Conservation (phyloP, 2,113 vertebrate species). For the Psilopogon haemacephalus region DNA sequence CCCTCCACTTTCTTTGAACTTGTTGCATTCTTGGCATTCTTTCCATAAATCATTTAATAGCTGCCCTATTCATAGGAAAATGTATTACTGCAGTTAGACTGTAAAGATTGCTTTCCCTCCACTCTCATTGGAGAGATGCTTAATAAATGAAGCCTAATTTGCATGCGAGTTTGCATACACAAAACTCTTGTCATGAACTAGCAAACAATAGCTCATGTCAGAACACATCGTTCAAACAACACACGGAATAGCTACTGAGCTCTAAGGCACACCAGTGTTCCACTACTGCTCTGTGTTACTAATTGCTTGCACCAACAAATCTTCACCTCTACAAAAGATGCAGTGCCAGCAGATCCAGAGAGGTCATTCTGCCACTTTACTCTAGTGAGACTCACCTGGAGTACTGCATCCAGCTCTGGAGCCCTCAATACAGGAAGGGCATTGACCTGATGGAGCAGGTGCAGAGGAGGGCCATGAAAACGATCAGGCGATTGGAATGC, state of each 20-base stretch:
- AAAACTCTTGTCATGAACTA: slow-evolving; percentile 24
- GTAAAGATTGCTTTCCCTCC: background rate
- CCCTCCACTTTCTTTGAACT: background rate
- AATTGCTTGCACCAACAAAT: background rate
- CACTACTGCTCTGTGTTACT: background rate
- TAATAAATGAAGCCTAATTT: slow-evolving; percentile 50
- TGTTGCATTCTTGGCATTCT: slow-evolving; percentile 44
- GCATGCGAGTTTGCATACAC: slow-evolving; percentile 66
- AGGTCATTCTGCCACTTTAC: too few species aligned
- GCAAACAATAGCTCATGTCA: slow-evolving; percentile 28
- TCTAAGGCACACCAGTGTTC: background rate
- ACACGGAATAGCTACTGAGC: background rate
- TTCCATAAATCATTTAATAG: slow-evolving; percentile 39
- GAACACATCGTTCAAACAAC: slow-evolving; percentile 11
- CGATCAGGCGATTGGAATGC: too few species aligned
- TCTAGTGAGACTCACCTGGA: too few species aligned
- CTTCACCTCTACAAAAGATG: too few species aligned
- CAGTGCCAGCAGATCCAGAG: too few species aligned
- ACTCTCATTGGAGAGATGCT: slow-evolving; percentile 7
- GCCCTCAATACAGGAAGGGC: too few species aligned
- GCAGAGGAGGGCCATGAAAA: too few species aligned
- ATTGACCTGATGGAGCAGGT: too few species aligned
- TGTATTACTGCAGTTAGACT: slow-evolving; percentile 4
- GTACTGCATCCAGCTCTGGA: too few species aligned
- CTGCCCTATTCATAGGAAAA: slow-evolving; percentile 57